Percentiles rank a stretch among this genome's conserved stretches.
Conservation (phyloP, 2,113 vertebrate genomes). For the Lampris megalopsis region DNA sequence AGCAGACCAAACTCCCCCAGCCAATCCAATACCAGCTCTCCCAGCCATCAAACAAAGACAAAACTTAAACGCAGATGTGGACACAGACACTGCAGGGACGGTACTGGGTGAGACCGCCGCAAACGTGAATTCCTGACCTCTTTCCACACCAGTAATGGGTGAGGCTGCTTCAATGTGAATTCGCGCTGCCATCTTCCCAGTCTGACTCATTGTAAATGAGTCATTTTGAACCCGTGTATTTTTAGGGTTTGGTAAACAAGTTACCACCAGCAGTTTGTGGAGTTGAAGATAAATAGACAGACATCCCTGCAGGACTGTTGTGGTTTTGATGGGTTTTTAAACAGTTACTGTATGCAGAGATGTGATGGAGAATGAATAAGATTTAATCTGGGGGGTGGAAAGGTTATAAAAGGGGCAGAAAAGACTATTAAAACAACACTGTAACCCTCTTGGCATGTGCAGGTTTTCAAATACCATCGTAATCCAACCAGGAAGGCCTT, state of each 20-base stretch:
- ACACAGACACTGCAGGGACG: too few relatives aligned
- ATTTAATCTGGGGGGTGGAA: not conserved
- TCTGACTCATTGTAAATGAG: slow-evolving; percentile 28
- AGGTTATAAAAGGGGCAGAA: not conserved
- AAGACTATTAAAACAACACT: not conserved
- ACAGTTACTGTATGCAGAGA: not conserved
- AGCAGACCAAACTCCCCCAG: too few relatives aligned
- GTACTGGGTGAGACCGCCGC: too few relatives aligned
- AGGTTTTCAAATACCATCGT: not conserved
- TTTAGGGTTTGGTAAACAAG: slow-evolving; percentile 29
- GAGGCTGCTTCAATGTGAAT: too few relatives aligned
- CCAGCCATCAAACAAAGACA: too few relatives aligned
- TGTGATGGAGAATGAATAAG: not conserved
- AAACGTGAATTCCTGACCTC: too few relatives aligned
- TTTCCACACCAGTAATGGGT: too few relatives aligned
- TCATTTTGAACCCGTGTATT: slow-evolving; percentile 29
- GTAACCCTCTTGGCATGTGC: not conserved
- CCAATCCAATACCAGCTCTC: too few relatives aligned
- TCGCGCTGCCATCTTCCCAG: not conserved
- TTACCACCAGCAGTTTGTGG: not conserved
- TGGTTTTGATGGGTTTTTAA: not conserved
- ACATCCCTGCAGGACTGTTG: not conserved
- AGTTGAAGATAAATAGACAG: not conserved
- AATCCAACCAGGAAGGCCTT: not conserved
- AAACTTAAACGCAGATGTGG: too few relatives aligned